Percentiles rank a stretch among this genome's conserved stretches.
These are phyloP conservation scores for Aleadryas rufinucha DNA, from an alignment of 2,113 vertebrate genomes.

Conservation along the genomic window DNA sequence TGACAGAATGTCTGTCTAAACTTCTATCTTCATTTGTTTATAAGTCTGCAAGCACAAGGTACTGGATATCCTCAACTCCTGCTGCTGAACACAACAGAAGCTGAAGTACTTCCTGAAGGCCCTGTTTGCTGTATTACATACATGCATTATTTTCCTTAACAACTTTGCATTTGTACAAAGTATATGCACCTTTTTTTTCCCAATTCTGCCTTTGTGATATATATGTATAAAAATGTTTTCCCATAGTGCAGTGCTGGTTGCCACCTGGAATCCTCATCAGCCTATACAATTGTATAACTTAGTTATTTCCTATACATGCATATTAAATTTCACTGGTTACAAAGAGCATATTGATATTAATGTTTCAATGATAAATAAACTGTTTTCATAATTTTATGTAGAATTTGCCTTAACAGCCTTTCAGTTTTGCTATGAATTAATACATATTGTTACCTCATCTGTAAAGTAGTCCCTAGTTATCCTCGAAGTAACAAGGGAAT, in stretches of 20 bases:
- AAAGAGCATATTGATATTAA: neutral
- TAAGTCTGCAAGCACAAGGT: neutral
- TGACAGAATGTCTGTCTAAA: slow-evolving; percentile 1
- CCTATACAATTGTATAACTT: neutral
- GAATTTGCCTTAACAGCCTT: neutral
- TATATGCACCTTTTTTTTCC: neutral
- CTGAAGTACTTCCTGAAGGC: neutral
- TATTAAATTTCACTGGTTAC: neutral
- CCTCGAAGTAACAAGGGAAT: neutral
- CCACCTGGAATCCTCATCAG: slow-evolving; percentile 22
- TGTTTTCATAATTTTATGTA: neutral
- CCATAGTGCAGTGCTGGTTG: neutral
- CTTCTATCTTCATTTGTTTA: neutral
- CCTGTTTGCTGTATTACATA: neutral
- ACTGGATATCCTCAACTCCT: slow-evolving; percentile 1
- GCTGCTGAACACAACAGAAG: neutral
- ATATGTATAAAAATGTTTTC: neutral
- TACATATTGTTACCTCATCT: neutral
- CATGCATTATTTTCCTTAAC: neutral
- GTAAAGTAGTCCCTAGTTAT: neutral
- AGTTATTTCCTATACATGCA: neutral
- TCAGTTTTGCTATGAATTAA: neutral
- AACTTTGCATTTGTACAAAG: neutral
- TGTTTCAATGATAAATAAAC: neutral
- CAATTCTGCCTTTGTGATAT: neutral